Base-by-base conservation (phyloP, 2,797 vertebrate species). In the Emydoidea blandingii region DNA sequence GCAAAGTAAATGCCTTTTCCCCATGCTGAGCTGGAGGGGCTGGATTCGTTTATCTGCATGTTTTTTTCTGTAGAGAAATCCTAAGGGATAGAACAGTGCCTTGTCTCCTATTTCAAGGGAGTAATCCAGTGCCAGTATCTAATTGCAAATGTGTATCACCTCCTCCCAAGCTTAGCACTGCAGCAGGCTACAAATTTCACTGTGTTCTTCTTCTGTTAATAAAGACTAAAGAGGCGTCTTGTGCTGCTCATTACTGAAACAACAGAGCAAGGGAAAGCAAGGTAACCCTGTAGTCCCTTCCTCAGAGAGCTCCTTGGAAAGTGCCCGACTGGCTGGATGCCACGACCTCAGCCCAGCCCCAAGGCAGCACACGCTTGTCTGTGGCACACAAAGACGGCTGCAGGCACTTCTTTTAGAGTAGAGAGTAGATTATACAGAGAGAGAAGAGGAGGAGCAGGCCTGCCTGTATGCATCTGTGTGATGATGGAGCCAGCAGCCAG, bases 91-190 rank as follows among this genome's bases (percentile, higher is more conserved):
- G 53, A n/a, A 59, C 19, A 27, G 16, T 27, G 81, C 25, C 34
- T 54, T 80, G 34, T 57, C 54, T 87, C 19, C 72, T 87, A 72
- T 72, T 83, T 88, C 50, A 57, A 50, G 50, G 76, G 72, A 92
- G 50, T 65, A 68, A 87, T 79, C 27, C 81, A 72, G 50, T 49
- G 80, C 57, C 25, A 12, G 19, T 49, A 7, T 83, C 87, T 91
- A 91, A 87, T 68, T 91, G 86, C 85, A 83, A 87, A 91, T 57
- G 59, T 80, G 62, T 87, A 84, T 80, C 86, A 92, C 86, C 21
- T 16, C 81, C 80, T 92, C 76, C 59, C 80, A 72, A 88, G 76
- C 72, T 81, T 47, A 84, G 44, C 59, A 56, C 15, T 92, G 72
- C 74, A 44, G 76, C 29, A 41, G 41, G n/a, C 44, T 88, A 19